These are phyloP conservation scores for Nixonia krombeini DNA, from an alignment of 1,140 invertebrate species.

Conservation along the genomic window DNA sequence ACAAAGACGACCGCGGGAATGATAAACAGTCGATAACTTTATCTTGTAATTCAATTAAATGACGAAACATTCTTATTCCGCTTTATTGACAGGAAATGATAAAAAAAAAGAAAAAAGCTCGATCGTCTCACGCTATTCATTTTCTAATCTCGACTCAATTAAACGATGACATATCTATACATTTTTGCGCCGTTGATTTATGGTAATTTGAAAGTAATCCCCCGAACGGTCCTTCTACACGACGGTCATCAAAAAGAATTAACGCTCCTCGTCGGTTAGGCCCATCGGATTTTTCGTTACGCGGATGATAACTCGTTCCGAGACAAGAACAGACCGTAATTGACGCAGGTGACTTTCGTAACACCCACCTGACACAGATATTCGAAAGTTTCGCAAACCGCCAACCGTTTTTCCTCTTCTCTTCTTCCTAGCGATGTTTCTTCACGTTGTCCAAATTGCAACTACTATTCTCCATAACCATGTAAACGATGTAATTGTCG, in stretches of 20 bases:
- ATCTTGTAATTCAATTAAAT: no score
- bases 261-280: slow-evolving; percentile 22
- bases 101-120: no score
- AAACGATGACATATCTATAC: neutral
- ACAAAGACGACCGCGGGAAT: no score
- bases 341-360: slow-evolving; percentile 57
- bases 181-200: slow-evolving; percentile 11
- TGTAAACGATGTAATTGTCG: no score
- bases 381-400: slow-evolving; percentile 31
- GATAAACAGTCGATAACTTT: no score
- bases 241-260: slow-evolving; percentile 26
- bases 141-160: neutral
- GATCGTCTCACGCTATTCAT: no score
- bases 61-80: neutral
- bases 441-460: no score
- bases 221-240: slow-evolving; percentile 32
- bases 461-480: no score
- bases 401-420: neutral
- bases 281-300: slow-evolving; percentile 28
- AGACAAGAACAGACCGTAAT: slow-evolving; percentile 47
- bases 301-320: slow-evolving; percentile 37
- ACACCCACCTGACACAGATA: slow-evolving; percentile 30
- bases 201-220: slow-evolving; percentile 7
- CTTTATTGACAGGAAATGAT: neutral
- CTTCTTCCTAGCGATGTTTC: no score